Conservation (phyloP, 2,113 vertebrate species). For the Tricholaema leucomelas region DNA sequence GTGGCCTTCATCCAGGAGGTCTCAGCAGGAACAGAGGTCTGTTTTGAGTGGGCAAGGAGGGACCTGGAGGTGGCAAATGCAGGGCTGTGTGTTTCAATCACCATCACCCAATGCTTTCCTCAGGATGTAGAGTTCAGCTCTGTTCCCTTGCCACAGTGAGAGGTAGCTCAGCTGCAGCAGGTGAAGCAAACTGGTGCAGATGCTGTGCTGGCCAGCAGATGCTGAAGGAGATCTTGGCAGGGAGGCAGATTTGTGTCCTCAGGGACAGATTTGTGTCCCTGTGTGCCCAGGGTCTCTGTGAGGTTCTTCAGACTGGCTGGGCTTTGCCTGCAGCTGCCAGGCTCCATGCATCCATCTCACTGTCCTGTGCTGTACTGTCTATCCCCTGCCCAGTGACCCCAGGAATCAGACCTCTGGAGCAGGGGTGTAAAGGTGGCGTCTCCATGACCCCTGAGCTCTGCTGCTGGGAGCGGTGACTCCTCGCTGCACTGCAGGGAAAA, state of each 20-base stretch:
- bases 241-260: background rate
- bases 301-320: background rate
- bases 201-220: background rate
- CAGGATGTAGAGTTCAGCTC: background rate
- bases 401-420: background rate
- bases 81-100: background rate
- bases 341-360: background rate
- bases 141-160: background rate
- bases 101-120: background rate
- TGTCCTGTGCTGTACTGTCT: fast-evolving
- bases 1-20: background rate
- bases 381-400: fast-evolving
- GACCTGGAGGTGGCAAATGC: background rate
- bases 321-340: background rate
- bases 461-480: background rate
- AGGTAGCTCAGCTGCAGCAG: background rate
- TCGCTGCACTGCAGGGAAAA: background rate
- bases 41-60: background rate
- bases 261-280: too few relatives aligned
- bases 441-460: background rate
- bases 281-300: fast-evolving
- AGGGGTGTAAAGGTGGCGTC: background rate
- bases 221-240: background rate
- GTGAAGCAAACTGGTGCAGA: background rate
- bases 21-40: background rate